Evolutionary conservation across 1,140 invertebrate genomes (phyloP), one percentile per base, ranked within the genome.

Genomic region (Coboldia fuscipes): DNA sequence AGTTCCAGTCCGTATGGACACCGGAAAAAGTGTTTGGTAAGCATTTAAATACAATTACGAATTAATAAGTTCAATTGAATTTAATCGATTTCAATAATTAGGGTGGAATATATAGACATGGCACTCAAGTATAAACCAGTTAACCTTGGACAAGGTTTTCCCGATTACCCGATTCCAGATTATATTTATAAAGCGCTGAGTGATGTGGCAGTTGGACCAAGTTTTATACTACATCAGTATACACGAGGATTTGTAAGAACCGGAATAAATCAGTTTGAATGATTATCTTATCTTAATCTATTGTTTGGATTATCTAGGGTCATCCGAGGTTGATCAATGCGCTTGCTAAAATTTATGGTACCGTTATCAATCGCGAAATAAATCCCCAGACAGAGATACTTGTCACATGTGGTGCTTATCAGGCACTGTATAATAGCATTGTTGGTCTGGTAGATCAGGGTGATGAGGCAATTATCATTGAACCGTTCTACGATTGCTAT

Each of bases 401-500:
- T 7, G 72, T 97, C 1, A 89, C 86, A 1, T 59, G 64, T 36
- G 94, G 94, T 24, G 94, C 93, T 8, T 97, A 96, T 53, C 85
- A 93, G 56, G 80, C 77, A n/a, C 54, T 92, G 0, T 92, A 74
- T 54, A 76, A 72, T 39, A 59, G 79, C 13, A 75, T 97, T 36
- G 58, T 77, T 60, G 89, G 89, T 16, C 72, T 86, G 46, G 70
- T 92, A 7, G 75, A 77, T 43, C 65, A 64, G 30, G 85, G 81
- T 2, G 77, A 81, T 60, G 88, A 97, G 56, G 88, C 90, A 39
- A 92, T 97, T 39, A 88, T 99, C 19, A 90, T 98, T 39, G 94
- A 98, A 54, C 94, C 94, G 7, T 97, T 82, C 56, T 98, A 93
- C 54, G 94, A 98, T 54, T 97, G 90, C 49, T 99, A 98, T 52